phyloP scores from a whole-genome alignment of 1,140 invertebrate species.

The Spodoptera frugiperda region DNA sequence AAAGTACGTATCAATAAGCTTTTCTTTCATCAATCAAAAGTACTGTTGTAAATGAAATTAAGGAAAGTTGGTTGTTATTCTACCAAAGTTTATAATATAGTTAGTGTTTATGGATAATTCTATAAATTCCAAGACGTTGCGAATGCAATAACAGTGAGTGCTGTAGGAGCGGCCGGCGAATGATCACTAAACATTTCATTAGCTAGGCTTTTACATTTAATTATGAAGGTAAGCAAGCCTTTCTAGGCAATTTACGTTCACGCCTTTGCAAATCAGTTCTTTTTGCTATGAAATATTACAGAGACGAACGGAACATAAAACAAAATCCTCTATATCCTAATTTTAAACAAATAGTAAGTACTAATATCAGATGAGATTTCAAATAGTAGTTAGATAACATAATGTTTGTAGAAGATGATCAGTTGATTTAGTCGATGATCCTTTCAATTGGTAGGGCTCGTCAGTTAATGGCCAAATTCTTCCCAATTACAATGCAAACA shows the following conservation, averaged over 20 bases:
- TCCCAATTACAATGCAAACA: slow-evolving; percentile 12
- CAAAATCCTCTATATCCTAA: background rate
- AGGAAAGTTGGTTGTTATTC: too few relatives aligned
- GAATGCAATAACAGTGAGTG: slow-evolving; percentile 36
- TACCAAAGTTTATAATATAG: background rate
- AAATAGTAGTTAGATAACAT: background rate
- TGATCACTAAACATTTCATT: slow-evolving; percentile 39
- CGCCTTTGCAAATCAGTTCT: background rate
- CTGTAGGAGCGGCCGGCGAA: slow-evolving; percentile 11
- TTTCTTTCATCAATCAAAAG: too few relatives aligned
- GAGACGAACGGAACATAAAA: too few relatives aligned
- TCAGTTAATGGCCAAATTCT: background rate
- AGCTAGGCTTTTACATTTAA: slow-evolving; percentile 28
- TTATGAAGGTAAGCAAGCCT: slow-evolving; percentile 3
- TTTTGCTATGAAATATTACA: too few relatives aligned
- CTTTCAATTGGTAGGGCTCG: background rate
- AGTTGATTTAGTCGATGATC: too few relatives aligned
- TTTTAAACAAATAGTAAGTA: too few relatives aligned
- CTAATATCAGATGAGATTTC: too few relatives aligned
- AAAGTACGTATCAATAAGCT: too few relatives aligned
- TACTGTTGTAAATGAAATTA: too few relatives aligned
- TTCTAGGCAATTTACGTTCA: slow-evolving; percentile 6
- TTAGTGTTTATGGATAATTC: background rate
- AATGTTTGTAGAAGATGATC: background rate
- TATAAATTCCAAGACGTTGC: slow-evolving; percentile 24